A percentile compares a stretch with the other conserved stretches of the same genome.
Evolutionary conservation across 2,888 invertebrate species (phyloP).

Genomic region (Apotomis capreana): DNA sequence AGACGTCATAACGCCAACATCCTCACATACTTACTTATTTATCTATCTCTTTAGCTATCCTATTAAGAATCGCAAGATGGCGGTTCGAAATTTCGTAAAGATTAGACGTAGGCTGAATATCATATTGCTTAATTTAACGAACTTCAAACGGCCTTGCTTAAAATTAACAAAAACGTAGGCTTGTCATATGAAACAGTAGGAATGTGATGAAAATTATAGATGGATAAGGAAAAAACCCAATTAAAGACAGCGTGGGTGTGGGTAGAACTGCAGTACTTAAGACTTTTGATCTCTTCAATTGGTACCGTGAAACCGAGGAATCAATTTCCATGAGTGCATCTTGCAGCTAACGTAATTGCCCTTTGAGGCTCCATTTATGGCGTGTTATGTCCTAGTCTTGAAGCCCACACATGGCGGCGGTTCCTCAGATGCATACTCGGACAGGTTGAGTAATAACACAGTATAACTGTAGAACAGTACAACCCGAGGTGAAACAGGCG

Average conservation of each 20-base stretch:
- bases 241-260: constrained; percentile 15
- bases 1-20: too few relatives aligned
- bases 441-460: constrained; percentile 28
- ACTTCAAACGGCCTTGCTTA: constrained; percentile 9
- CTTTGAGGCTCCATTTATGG: constrained; percentile 61
- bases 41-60: not conserved
- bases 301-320: constrained; percentile 51
- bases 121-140: constrained; percentile 11
- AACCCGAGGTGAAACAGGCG: too few relatives aligned
- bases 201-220: constrained; percentile 16
- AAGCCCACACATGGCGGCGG: constrained; percentile 39
- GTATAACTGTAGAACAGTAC: not conserved
- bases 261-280: constrained; percentile 27
- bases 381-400: constrained; percentile 43
- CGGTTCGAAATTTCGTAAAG: not conserved
- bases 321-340: constrained; percentile 47
- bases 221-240: not conserved
- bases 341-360: constrained; percentile 51
- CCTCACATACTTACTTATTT: too few relatives aligned
- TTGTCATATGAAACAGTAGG: constrained; percentile 19
- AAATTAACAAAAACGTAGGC: constrained; percentile 8
- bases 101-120: not conserved
- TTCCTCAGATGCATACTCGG: constrained; percentile 26
- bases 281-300: constrained; percentile 45
- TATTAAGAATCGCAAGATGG: not conserved